Conservation (phyloP, 1,140 invertebrate genomes). For the Stratiolaelaps scimitus region DNA sequence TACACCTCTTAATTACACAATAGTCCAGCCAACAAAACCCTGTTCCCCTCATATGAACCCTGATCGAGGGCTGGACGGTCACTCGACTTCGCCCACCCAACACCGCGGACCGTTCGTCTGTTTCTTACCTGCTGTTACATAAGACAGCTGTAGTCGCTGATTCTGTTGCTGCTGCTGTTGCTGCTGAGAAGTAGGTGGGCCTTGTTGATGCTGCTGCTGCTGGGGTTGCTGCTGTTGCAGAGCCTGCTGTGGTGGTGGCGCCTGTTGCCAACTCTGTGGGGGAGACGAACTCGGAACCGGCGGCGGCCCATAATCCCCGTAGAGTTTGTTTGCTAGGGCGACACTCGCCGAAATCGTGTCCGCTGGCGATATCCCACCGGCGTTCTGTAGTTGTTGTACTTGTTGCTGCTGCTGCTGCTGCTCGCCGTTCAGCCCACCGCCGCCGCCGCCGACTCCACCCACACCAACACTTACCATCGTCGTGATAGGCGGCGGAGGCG, state of each 20-base stretch:
- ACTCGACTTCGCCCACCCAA: too few relatives aligned
- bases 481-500: not conserved
- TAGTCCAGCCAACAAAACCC: too few relatives aligned
- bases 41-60: too few relatives aligned
- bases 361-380: too few relatives aligned
- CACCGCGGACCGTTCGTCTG: not conserved
- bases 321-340: slow-evolving; percentile 18
- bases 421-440: not conserved
- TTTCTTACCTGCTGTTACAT: not conserved
- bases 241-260: not conserved
- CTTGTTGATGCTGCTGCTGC: too few relatives aligned
- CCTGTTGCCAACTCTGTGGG: not conserved
- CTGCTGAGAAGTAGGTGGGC: too few relatives aligned
- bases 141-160: slow-evolving; percentile 1
- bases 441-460: not conserved
- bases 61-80: too few relatives aligned
- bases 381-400: too few relatives aligned
- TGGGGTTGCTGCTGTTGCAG: too few relatives aligned
- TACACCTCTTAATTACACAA: too few relatives aligned
- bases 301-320: not conserved
- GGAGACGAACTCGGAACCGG: not conserved
- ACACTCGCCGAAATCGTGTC: too few relatives aligned
- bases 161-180: not conserved
- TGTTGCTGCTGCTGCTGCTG: not conserved
- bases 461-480: not conserved